Conservation (phyloP, 1,140 invertebrate genomes). For the Drosophila sechellia region DNA sequence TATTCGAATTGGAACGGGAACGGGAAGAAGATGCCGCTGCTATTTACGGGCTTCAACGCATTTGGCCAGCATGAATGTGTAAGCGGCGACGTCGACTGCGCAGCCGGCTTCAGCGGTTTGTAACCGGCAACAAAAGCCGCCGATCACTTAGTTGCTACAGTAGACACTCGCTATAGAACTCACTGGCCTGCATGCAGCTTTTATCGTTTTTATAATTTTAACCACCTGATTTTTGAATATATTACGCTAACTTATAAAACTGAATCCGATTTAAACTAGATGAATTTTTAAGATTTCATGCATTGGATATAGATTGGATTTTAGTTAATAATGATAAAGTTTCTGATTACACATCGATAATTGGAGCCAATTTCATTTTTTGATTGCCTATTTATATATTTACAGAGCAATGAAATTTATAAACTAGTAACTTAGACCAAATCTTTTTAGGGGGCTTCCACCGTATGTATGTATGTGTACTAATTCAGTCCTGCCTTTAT, state of each 20-base stretch:
- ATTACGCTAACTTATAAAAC: no score
- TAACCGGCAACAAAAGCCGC: slow-evolving; percentile 31
- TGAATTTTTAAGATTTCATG: not conserved
- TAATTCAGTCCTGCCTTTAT: slow-evolving; percentile 51
- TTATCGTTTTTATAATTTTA: no score
- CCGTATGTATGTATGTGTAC: slow-evolving; percentile 18
- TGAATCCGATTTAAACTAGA: no score
- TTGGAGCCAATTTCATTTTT: no score
- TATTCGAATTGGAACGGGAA: slow-evolving; percentile 18
- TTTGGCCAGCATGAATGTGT: slow-evolving; percentile 80
- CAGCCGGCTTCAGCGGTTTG: slow-evolving; percentile 63
- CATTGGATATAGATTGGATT: not conserved
- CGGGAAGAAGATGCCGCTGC: slow-evolving; percentile 60
- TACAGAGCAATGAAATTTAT: not conserved
- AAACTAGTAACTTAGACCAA: not conserved
- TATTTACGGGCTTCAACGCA: slow-evolving; percentile 84
- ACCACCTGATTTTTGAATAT: no score
- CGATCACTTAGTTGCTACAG: slow-evolving; percentile 27
- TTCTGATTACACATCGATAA: no score
- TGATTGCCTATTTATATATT: no score
- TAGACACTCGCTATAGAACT: not conserved
- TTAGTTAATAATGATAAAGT: not conserved
- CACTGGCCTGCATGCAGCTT: no score
- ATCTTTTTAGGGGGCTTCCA: not conserved
- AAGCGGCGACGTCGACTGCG: slow-evolving; percentile 23